Percentiles rank a stretch among this genome's conserved stretches.
phyloP scores from a whole-genome alignment of 1,140 invertebrate species.

The Brachionus rubens region DNA sequence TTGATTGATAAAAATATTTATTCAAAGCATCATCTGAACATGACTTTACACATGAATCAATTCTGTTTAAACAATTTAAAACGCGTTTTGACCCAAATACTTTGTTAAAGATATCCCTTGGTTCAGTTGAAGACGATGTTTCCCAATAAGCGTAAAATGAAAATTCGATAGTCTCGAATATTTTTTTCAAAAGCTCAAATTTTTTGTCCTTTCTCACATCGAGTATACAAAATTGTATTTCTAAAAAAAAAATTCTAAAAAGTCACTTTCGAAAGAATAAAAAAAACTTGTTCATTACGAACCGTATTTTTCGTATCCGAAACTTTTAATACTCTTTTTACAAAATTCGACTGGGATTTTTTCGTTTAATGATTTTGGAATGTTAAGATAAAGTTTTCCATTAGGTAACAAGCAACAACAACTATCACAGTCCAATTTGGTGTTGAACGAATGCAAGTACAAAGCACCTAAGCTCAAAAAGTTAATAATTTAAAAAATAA shows the following conservation, averaged over 20 bases:
- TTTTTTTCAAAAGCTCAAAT: conserved; percentile 14
- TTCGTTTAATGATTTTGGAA: background rate
- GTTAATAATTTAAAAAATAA: background rate
- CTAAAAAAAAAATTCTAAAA: background rate
- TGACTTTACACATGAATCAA: background rate
- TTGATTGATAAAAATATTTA: background rate
- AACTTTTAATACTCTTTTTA: background rate
- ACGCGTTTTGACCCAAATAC: background rate
- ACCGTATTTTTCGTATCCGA: conserved; percentile 28
- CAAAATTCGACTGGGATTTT: conserved; percentile 4
- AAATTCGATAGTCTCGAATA: background rate
- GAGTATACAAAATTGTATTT: background rate
- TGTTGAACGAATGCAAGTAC: conserved; percentile 7
- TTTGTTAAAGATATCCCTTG: background rate
- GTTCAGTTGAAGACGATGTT: background rate
- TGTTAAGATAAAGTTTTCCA: background rate
- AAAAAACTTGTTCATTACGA: too few relatives aligned
- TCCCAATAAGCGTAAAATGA: conserved; percentile 3
- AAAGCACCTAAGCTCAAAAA: background rate
- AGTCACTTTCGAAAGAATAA: background rate
- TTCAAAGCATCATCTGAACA: background rate
- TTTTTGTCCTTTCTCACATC: background rate
- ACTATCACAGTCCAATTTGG: conserved; percentile 5
- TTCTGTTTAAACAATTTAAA: conserved; percentile 6
- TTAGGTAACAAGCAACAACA: conserved; percentile 5